These are phyloP conservation scores for Rhinogobio ventralis DNA, from an alignment of 2,797 vertebrate species.

Conservation along the genomic window DNA sequence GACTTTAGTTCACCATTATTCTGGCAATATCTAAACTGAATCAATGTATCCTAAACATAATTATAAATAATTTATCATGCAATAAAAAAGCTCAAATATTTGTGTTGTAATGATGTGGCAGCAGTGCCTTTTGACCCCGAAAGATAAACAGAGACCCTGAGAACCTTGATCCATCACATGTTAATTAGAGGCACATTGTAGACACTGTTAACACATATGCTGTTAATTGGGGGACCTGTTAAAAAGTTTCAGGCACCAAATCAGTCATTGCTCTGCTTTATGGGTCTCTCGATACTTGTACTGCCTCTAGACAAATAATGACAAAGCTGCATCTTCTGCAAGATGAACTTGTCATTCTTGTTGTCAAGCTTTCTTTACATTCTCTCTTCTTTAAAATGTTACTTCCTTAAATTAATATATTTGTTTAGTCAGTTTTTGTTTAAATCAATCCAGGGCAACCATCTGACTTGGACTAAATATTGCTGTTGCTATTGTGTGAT, in stretches of 20 bases:
- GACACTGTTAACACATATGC: conserved; percentile 64
- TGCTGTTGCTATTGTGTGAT: conserved; percentile 41
- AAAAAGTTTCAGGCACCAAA: conserved; percentile 46
- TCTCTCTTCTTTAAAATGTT: background rate
- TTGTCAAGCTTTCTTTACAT: background rate
- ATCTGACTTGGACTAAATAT: conserved; percentile 36
- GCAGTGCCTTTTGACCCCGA: conserved; percentile 65
- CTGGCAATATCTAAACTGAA: conserved; percentile 13
- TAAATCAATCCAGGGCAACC: conserved; percentile 16
- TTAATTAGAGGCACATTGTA: conserved; percentile 69
- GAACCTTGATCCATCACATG: conserved; percentile 72
- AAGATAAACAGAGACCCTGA: conserved; percentile 52
- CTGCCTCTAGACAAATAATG: background rate
- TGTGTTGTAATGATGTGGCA: conserved; percentile 63
- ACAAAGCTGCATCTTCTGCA: background rate
- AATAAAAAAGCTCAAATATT: conserved; percentile 43
- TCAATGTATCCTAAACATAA: conserved; percentile 35
- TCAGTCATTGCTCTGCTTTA: conserved; percentile 28
- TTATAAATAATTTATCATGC: conserved; percentile 29
- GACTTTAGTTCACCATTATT: background rate
- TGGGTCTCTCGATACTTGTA: background rate
- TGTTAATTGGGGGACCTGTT: conserved; percentile 59
- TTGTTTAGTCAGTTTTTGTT: conserved; percentile 17
- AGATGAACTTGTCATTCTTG: background rate
- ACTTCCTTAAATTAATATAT: background rate